Conservation (phyloP, 2,797 vertebrate species). For the Platyrinchus mystaceus region DNA sequence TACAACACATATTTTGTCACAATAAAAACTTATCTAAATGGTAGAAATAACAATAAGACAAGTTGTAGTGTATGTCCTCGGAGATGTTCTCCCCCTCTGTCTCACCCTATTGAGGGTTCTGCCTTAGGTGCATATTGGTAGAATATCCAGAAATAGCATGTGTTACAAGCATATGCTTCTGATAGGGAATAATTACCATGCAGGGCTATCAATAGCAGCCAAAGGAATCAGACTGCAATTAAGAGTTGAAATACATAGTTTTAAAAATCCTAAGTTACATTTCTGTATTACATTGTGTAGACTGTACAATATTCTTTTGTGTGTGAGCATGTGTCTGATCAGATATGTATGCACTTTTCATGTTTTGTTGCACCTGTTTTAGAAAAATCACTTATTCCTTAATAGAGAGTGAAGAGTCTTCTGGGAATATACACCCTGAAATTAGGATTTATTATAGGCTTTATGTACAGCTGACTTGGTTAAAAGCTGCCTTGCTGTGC, state of each 20-base stretch:
- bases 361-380: neutral
- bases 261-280: neutral
- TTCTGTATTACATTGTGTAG: neutral
- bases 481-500: conserved; percentile 4
- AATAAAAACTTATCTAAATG: neutral
- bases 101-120: neutral
- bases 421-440: neutral
- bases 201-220: neutral
- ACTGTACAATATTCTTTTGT: neutral
- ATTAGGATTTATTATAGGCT: conserved; percentile 11
- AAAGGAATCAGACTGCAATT: neutral
- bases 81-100: neutral
- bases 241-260: neutral
- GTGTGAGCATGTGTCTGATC: neutral
- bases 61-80: neutral
- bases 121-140: neutral
- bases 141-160: neutral
- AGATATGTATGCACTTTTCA: neutral
- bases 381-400: neutral
- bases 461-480: conserved; percentile 17
- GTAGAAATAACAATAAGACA: neutral
- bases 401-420: neutral
- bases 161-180: neutral
- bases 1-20: neutral
- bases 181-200: neutral